Evolutionary conservation across 2,113 vertebrate species (phyloP), one percentile per base, ranked within the genome.

Genomic region (Rallus limicola): DNA sequence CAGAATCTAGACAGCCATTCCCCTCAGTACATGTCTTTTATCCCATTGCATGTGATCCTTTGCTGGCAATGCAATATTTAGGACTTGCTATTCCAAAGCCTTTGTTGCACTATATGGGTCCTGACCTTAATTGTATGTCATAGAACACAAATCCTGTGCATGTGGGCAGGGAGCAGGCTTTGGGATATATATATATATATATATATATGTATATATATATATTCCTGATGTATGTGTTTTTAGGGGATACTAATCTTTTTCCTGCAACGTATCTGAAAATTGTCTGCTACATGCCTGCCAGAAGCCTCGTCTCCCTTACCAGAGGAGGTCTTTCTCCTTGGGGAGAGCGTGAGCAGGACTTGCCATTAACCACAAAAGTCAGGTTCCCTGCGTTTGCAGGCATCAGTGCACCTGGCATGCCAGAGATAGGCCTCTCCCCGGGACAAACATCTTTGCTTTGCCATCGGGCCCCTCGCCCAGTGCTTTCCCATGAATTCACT

Each of bases 201-300:
- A 46, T 18, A n/a, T n/a, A 40, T 75, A 15, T 44, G 48, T 28
- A 40, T 75, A 5, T 44, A 46, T 40, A 40, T 46, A 19, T 46
- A 46, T 18, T 40, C 18, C 12, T 3, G 2, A 24, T 2, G 1
- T 71, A 19, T 13, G 26, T 36, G 44, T 92, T 90, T 65, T 56
- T 9, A 60, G 48, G 33, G 26, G 4, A 44, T 79, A 18, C 29
- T n/a, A 59, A 31, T 31, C 33, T 80, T 82, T 58, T 7, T 67
- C 12, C 34, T 1, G 4, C 48, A 88, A 3, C 0, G 0, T 4
- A 1, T 36, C 31, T 76, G 42, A 42, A 71, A 82, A 29, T 9
- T 36, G 5, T 55, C 64, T 71, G 42, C 44, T 50, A 17, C 3
- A 1, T 17, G 44, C 44, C 50, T 69, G 44, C 46, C 52, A 3